Percentiles rank a stretch among this genome's conserved stretches.
Evolutionary conservation across 2,113 vertebrate genomes (phyloP).

Genomic region (Rhea americana): DNA sequence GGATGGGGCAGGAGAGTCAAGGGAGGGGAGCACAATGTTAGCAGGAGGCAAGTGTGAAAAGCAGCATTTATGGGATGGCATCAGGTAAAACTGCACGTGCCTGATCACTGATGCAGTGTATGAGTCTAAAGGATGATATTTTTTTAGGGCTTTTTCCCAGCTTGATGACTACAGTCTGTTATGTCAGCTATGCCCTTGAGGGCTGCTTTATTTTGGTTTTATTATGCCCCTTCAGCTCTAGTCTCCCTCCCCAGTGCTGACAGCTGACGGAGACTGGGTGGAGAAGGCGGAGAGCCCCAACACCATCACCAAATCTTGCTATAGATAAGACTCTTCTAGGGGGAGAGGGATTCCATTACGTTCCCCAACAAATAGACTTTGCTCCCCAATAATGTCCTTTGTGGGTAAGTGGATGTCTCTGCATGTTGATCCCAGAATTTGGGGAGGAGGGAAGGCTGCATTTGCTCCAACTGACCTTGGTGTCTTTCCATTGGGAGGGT

Average conservation of each 20-base stretch:
- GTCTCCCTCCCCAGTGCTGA: not conserved
- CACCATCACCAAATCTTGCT: not conserved
- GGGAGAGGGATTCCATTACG: not conserved
- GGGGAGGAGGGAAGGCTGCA: not conserved
- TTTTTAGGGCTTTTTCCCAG: not conserved
- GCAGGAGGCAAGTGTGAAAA: not conserved
- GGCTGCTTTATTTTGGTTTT: not conserved
- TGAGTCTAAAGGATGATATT: not conserved
- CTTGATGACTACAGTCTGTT: not conserved
- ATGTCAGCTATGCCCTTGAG: not conserved
- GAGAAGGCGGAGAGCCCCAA: not conserved
- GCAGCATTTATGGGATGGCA: not conserved
- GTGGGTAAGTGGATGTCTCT: not conserved
- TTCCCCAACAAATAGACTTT: not conserved
- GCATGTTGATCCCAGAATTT: not conserved
- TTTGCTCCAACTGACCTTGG: not conserved
- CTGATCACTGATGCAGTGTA: not conserved
- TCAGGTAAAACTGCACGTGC: not conserved
- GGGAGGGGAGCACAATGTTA: fast-evolving
- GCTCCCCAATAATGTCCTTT: not conserved
- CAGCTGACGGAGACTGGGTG: not conserved
- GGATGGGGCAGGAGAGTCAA: not conserved
- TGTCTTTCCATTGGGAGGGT: not conserved
- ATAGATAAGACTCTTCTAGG: not conserved
- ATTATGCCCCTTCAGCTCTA: no score